Base-by-base conservation (phyloP, 2,113 vertebrate species). In the Astur gentilis region DNA sequence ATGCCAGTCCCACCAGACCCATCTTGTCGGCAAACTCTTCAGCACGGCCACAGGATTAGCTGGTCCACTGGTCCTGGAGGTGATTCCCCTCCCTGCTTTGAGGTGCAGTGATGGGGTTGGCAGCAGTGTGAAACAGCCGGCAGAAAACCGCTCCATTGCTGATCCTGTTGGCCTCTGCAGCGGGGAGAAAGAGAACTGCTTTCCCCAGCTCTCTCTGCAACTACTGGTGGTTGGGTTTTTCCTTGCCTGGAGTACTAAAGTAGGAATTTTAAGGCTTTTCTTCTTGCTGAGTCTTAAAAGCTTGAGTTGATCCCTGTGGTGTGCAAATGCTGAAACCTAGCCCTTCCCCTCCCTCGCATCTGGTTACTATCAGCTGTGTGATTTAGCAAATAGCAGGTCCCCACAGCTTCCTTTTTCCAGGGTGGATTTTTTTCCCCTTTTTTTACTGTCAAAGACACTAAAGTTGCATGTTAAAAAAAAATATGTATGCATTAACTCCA, bases 1-100 rank as follows among this genome's bases (percentile, higher is more conserved):
- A 4, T 15, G 3, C 19, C 0, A 0, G n/a, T 67, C 27, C 42
- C 1, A 1, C 22, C 47, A 31, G 25, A 60, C 25, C 6, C 13
- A 27, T 71, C 20, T 9, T 12, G 12, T 22, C 22, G 23, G 54
- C 31, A 34, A 27, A 34, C 32, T 40, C 60, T 45, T 75, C 19
- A 29, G 16, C 44, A 17, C 1, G 1, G 42, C 40, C 16, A 8
- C 50, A 49, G 44, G 40, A 27, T 91, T 16, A 44, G 10, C 14
- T 2, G 18, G 23, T 25, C 47, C 32, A 4, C 19, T 16, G 75
- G 8, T 81, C 23, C 44, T 1, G 0, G 45, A 23, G 45, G 42
- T 11, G 49, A 7, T 52, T 84, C 29, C 45, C 27, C 55, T 90
- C 27, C 42, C 73, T 13, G 54, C 44, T 15, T 4, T 13, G 49